Base-by-base conservation (phyloP, 2,797 vertebrate species). In the Anas georgica region DNA sequence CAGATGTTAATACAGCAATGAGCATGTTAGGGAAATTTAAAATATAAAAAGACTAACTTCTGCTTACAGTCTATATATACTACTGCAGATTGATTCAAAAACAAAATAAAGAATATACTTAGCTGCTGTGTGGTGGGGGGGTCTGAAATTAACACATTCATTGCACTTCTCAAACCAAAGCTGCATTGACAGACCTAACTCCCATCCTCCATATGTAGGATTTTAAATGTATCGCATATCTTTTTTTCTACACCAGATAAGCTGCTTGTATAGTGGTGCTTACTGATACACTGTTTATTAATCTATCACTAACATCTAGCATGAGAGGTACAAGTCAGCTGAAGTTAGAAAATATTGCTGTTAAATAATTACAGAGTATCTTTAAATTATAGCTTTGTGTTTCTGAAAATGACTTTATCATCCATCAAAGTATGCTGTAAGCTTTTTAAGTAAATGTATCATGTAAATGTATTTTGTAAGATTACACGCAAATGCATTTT, bases 1-100 rank as follows among this genome's bases (percentile, higher is more conserved):
- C 81, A 96, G 94, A 96, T 94, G 86, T 90, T 95, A 94, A 92
- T 94, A 94, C 41, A 78, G 93, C 86, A 94, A 62, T 80, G 58
- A 94, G 58, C 17, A 20, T 35, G 75, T 80, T 90, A 94, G 90
- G 60, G 68, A 95, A 93, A 88, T 91, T 90, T 90, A 69, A 86
- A 86, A 84, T 91, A 95, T 77, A 88, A 90, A 90, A 94, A 90
- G 17, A 68, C 39, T 80, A 62, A 90, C 45, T 94, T 96, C 68
- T 94, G 72, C 81, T 86, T 86, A 80, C 35, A 87, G 58, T 84
- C 88, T 95, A 55, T 77, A 93, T 94, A 90, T 94, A 76, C 45
- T 68, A 48, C 70, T 21, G 7, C 55, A 82, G 48, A 90, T 88
- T 76, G 94, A 93, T 48, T 82, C 88, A 64, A 92, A 93, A 95